Percentiles rank a stretch among this genome's conserved stretches.
These are phyloP conservation scores for Caenorhabditis becei DNA, from an alignment of 2,888 invertebrate genomes.

Conservation along the genomic window DNA sequence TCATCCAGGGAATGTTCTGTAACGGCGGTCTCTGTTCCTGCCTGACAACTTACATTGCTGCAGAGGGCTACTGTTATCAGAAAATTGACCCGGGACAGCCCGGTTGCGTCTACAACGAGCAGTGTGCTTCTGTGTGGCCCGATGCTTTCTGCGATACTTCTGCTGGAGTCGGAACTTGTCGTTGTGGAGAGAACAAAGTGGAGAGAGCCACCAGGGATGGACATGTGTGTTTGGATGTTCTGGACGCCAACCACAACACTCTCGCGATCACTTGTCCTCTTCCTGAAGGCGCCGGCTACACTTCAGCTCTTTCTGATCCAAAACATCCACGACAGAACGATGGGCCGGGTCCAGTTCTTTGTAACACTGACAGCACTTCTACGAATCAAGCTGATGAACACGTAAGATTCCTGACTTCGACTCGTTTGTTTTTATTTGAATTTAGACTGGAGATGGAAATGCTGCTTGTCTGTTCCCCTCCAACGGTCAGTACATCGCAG, in stretches of 20 bases:
- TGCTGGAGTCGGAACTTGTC: constrained; percentile 75
- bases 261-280: constrained; percentile 76
- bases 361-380: constrained; percentile 69
- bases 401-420: no score
- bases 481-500: constrained; percentile 72
- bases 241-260: constrained; percentile 74
- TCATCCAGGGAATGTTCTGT: constrained; percentile 74
- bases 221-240: constrained; percentile 74
- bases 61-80: constrained; percentile 75
- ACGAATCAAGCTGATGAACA: constrained; percentile 68
- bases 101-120: constrained; percentile 75
- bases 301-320: constrained; percentile 74
- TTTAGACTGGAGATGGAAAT: constrained; percentile 72
- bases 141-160: constrained; percentile 76
- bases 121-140: constrained; percentile 77
- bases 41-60: constrained; percentile 74
- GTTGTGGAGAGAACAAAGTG: constrained; percentile 75
- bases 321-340: constrained; percentile 73
- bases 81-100: constrained; percentile 77
- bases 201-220: constrained; percentile 75
- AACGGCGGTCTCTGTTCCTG: constrained; percentile 76
- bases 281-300: constrained; percentile 77
- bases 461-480: constrained; percentile 74
- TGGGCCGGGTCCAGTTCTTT: constrained; percentile 73
- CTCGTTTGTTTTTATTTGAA: constrained; percentile 23